A percentile compares a stretch with the other conserved stretches of the same genome.
Conservation (phyloP, 2,888 invertebrate species). For the Synanthedon andrenaeformis region DNA sequence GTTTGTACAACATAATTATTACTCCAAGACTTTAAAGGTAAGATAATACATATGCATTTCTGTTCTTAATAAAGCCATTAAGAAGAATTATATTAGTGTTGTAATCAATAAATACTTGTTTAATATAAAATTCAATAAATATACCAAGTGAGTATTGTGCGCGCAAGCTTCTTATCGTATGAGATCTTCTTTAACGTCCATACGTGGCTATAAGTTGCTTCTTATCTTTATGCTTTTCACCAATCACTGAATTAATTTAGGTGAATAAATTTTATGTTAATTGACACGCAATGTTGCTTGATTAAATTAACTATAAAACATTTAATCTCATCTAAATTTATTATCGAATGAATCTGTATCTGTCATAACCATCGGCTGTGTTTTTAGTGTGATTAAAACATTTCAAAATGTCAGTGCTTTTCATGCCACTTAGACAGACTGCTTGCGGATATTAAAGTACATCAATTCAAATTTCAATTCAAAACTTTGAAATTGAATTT, state of each 20-base stretch:
- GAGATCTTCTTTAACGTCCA: slow-evolving; percentile 15
- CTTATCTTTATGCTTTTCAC: slow-evolving; percentile 27
- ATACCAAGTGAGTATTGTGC: no score
- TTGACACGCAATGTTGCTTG: slow-evolving; percentile 1
- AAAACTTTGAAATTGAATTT: no score
- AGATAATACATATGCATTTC: no score
- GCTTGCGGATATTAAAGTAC: no score
- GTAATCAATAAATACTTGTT: neutral
- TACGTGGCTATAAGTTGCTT: slow-evolving; percentile 27
- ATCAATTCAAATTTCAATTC: no score
- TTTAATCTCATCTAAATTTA: neutral
- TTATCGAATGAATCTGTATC: neutral
- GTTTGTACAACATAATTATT: no score
- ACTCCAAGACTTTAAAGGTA: no score
- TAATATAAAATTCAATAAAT: no score
- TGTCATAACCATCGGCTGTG: no score
- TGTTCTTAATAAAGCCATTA: neutral
- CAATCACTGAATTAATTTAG: slow-evolving; percentile 16
- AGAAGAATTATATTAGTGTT: neutral
- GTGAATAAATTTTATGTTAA: slow-evolving; percentile 1
- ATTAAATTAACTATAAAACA: slow-evolving; percentile 1
- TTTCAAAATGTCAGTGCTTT: no score
- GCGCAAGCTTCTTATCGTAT: neutral
- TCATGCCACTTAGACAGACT: no score
- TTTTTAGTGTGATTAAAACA: no score